A percentile compares a stretch with the other conserved stretches of the same genome.
Conservation (phyloP, 2,888 invertebrate genomes). For the Pyrochroa serraticornis region DNA sequence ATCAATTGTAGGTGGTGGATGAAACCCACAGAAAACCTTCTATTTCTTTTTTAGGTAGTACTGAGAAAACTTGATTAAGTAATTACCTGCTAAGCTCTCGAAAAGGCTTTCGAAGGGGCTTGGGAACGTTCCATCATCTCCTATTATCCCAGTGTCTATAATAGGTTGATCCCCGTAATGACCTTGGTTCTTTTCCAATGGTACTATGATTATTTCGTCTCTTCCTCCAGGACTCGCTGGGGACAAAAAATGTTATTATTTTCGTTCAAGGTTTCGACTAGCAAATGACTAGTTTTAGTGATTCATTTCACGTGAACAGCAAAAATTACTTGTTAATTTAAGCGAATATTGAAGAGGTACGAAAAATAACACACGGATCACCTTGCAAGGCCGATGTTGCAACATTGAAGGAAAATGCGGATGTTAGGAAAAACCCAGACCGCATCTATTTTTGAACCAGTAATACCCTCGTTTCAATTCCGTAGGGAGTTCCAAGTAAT, state of each 20-base stretch:
- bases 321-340: no score
- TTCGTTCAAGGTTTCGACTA: no score
- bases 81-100: conserved; percentile 44
- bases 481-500: no score
- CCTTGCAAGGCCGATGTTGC: no score
- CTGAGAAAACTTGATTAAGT: not conserved
- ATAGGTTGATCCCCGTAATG: conserved; percentile 38
- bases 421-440: no score
- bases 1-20: conserved; percentile 2
- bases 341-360: no score
- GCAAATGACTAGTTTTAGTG: no score
- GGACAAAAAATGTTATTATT: conserved; percentile 10
- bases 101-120: conserved; percentile 44
- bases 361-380: no score
- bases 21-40: conserved; percentile 21
- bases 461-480: no score
- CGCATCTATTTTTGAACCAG: no score
- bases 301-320: no score
- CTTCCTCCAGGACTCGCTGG: conserved; percentile 30
- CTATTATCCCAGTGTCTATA: conserved; percentile 44
- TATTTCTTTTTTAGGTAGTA: conserved; percentile 1
- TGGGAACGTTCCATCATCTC: conserved; percentile 31
- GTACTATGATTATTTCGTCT: conserved; percentile 39
- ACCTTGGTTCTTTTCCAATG: conserved; percentile 21
- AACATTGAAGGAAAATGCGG: no score